A percentile compares a stretch with the other conserved stretches of the same genome.
Evolutionary conservation across 2,888 invertebrate species (phyloP).

Genomic region (Chesias legatella): DNA sequence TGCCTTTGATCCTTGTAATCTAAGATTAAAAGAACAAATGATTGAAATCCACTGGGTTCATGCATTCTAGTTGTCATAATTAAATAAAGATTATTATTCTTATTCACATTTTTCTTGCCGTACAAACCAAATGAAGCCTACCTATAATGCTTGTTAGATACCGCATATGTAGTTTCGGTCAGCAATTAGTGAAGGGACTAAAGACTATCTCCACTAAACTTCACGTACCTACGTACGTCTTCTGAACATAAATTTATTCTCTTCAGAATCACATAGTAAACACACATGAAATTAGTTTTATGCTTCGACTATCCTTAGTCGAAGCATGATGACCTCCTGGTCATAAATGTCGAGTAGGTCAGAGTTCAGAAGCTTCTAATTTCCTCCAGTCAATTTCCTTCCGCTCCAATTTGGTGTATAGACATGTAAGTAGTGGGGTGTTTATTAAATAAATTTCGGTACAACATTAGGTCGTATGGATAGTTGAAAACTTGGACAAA

Average conservation of each 20-base stretch:
- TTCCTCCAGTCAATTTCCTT: conserved; percentile 1
- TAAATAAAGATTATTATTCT: no score
- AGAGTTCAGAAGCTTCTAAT: conserved; percentile 5
- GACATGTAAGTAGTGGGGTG: conserved; percentile 3
- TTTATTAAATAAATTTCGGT: conserved; percentile 1
- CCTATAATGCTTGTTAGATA: not conserved
- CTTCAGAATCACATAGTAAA: conserved; percentile 7
- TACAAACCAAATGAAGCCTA: no score
- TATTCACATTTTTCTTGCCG: no score
- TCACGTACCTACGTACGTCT: not conserved
- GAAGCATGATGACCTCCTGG: no score
- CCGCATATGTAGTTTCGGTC: conserved; percentile 1
- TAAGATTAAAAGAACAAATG: no score
- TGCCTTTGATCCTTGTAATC: no score
- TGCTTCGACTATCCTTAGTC: conserved; percentile 10
- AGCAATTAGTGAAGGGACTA: conserved; percentile 3
- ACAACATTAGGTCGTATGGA: conserved; percentile 7
- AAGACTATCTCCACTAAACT: conserved; percentile 7
- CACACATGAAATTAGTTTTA: conserved; percentile 16
- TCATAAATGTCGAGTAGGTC: conserved; percentile 1
- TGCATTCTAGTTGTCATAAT: no score
- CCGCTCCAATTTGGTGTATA: conserved; percentile 7
- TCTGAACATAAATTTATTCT: conserved; percentile 7
- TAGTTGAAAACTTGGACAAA: conserved; percentile 8
- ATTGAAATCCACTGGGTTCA: no score